A percentile compares a stretch with the other conserved stretches of the same genome.
These are phyloP conservation scores for Harpagifer antarcticus DNA, from an alignment of 2,797 vertebrate species.

Conservation along the genomic window DNA sequence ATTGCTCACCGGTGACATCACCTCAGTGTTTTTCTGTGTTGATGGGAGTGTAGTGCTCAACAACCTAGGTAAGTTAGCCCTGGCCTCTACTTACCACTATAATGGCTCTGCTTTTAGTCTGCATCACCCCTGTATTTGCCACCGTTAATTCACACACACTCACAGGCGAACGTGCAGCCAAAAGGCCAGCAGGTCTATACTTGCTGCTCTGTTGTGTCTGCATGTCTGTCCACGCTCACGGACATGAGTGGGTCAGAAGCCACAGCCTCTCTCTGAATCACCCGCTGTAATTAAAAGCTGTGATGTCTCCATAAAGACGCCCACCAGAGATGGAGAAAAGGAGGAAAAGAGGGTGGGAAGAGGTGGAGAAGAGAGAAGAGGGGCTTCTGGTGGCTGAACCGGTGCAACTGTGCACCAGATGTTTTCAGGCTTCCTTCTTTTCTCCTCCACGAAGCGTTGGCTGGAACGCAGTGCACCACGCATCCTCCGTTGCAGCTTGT, in stretches of 20 bases:
- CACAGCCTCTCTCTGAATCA: conserved; percentile 75
- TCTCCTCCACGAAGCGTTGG: conserved; percentile 59
- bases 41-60: conserved; percentile 39
- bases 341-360: conserved; percentile 36
- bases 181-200: conserved; percentile 65
- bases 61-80: conserved; percentile 36
- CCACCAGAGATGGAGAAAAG: conserved; percentile 52
- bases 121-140: conserved; percentile 69
- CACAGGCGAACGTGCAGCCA: conserved; percentile 40
- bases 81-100: conserved; percentile 77
- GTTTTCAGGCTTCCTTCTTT: conserved; percentile 76
- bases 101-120: conserved; percentile 70
- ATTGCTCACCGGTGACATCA: conserved; percentile 64
- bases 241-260: conserved; percentile 80
- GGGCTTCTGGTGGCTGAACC: conserved; percentile 74
- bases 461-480: conserved; percentile 70
- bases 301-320: conserved; percentile 75
- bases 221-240: conserved; percentile 74
- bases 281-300: conserved; percentile 82
- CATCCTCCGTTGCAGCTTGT: conserved; percentile 63
- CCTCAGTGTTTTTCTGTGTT: conserved; percentile 34
- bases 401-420: conserved; percentile 87
- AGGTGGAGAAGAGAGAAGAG: conserved; percentile 42
- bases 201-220: conserved; percentile 83
- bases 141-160: conserved; percentile 40